phyloP scores from a whole-genome alignment of 1,140 invertebrate species.

The Bombus confusus region DNA sequence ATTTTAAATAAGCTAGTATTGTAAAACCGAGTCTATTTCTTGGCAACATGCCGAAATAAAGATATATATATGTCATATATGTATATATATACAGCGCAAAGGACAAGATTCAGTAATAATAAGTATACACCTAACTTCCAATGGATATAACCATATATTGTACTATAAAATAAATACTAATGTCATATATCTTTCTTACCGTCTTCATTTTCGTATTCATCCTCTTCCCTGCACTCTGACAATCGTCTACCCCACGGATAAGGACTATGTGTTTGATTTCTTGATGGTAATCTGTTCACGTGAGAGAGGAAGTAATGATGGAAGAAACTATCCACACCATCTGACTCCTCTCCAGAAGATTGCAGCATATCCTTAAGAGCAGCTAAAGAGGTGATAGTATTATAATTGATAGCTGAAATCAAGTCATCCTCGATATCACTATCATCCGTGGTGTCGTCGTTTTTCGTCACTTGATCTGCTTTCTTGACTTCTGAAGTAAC shows the following conservation, averaged over 20 bases:
- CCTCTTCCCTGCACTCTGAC: slow-evolving; percentile 91
- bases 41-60: too few relatives aligned
- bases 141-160: too few relatives aligned
- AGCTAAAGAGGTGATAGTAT: slow-evolving; percentile 86
- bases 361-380: slow-evolving; percentile 87
- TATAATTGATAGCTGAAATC: slow-evolving; percentile 86
- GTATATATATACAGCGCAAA: too few relatives aligned
- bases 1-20: too few relatives aligned
- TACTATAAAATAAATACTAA: not conserved
- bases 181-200: slow-evolving; percentile 61
- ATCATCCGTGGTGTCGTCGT: slow-evolving; percentile 64
- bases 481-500: slow-evolving; percentile 40
- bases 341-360: slow-evolving; percentile 84
- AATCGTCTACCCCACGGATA: slow-evolving; percentile 86
- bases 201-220: slow-evolving; percentile 88
- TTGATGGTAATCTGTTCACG: slow-evolving; percentile 86
- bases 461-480: slow-evolving; percentile 56
- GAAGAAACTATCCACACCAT: slow-evolving; percentile 87
- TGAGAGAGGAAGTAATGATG: slow-evolving; percentile 89
- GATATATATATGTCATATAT: too few relatives aligned
- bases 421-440: slow-evolving; percentile 85
- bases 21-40: too few relatives aligned
- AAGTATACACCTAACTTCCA: too few relatives aligned
- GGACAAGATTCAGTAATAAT: too few relatives aligned
- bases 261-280: slow-evolving; percentile 83